A percentile compares a stretch with the other conserved stretches of the same genome.
These are phyloP conservation scores for Azemiops feae DNA, from an alignment of 2,113 vertebrate genomes.

Conservation along the genomic window DNA sequence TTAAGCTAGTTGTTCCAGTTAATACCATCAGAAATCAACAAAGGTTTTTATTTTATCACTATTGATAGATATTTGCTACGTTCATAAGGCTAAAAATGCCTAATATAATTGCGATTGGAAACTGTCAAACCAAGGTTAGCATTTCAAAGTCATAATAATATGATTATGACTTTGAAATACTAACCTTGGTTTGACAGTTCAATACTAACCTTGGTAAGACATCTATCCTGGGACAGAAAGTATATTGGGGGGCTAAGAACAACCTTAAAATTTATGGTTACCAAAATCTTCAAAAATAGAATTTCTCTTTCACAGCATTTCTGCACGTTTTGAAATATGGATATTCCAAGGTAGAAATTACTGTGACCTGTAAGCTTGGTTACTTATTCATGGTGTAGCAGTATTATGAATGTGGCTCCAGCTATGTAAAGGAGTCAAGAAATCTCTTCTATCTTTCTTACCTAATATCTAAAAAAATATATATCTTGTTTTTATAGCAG, in stretches of 20 bases:
- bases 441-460: neutral
- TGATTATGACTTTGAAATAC: neutral
- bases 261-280: conserved; percentile 18
- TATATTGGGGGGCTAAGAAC: neutral
- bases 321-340: conserved; percentile 4
- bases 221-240: neutral
- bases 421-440: neutral
- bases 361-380: neutral
- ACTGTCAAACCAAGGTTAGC: conserved; percentile 9
- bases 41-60: neutral
- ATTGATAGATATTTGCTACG: neutral
- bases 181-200: no score
- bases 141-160: neutral
- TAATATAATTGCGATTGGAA: neutral
- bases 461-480: neutral
- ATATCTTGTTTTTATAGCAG: neutral
- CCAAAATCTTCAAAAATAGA: neutral
- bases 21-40: neutral
- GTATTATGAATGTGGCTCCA: neutral
- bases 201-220: neutral
- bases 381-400: neutral
- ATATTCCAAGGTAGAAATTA: neutral
- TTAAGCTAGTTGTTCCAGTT: neutral
- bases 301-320: neutral
- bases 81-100: conserved; percentile 16